Evolutionary conservation across 2,113 vertebrate species (phyloP).

Genomic region (Sinocyclocheilus rhinocerous): DNA sequence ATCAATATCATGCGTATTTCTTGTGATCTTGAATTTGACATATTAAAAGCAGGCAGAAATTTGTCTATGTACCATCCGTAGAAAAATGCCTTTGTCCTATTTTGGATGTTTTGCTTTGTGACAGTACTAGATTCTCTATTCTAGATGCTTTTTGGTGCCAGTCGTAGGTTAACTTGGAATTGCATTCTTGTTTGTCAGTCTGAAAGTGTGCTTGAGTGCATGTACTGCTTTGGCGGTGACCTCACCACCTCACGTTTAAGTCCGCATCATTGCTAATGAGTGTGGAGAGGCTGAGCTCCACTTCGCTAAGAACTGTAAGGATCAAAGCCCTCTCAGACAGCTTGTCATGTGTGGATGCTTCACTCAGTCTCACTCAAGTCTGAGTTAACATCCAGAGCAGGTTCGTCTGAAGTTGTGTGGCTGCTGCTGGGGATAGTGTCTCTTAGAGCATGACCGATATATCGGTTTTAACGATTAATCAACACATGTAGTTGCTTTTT

Average conservation of each 20-base stretch:
- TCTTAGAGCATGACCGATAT: not conserved
- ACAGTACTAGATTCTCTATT: not conserved
- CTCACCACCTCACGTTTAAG: slow-evolving; percentile 8
- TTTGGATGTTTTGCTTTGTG: not conserved
- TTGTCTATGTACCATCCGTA: not conserved
- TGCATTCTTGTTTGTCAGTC: slow-evolving; percentile 14
- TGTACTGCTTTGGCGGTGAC: slow-evolving; percentile 23
- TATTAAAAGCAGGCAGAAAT: slow-evolving; percentile 8
- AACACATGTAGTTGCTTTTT: not conserved
- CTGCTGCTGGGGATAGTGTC: not conserved
- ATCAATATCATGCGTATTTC: not conserved
- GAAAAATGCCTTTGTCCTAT: not conserved
- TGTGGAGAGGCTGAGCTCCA: not conserved
- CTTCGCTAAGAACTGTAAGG: no score
- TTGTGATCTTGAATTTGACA: slow-evolving; percentile 4
- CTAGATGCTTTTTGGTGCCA: not conserved
- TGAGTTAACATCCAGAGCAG: not conserved
- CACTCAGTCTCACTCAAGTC: no score
- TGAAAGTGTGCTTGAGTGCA: not conserved
- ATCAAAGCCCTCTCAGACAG: slow-evolving; percentile 28
- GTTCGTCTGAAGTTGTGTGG: not conserved
- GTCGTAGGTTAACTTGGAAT: not conserved
- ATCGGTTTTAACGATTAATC: not conserved
- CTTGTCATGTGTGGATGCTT: slow-evolving; percentile 22
- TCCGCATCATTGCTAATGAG: slow-evolving; percentile 34